Base-by-base conservation (phyloP, 2,797 vertebrate genomes). In the Pseudochromis fuscus region DNA sequence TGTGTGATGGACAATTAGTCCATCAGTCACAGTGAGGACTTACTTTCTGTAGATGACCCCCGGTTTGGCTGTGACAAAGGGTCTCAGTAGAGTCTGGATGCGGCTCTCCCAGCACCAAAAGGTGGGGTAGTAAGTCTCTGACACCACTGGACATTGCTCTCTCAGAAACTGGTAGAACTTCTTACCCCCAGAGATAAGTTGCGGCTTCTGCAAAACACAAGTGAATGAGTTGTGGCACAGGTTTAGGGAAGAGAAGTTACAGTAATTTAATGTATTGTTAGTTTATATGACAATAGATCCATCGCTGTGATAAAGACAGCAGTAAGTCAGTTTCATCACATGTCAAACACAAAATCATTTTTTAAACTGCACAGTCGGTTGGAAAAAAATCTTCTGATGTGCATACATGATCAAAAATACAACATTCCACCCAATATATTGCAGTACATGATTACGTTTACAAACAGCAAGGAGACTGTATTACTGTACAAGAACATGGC, bases 81-180 rank as follows among this genome's bases (percentile, higher is more conserved):
- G 98, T 85, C 98, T 95, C 73, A 99, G 94, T 66, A 99, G 91
- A 0, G 98, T 99, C 89, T 99, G 97, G 46, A 96, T 92, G 30
- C 97, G 94, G 82, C 97, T 96, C 93, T 99, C 98, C 97, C 97
- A 99, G 94, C 98, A 99, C 98, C 98, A 99, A 62, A 98, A 95
- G 0, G 98, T 97, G 46, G 98, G 98, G 86, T 98, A 99, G 88
- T 99, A 99, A 3, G 96, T 98, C 92, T 99, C 97, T 5, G 96
- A 96, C 83, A 99, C 95, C 46, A 99, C 95, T 0, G 98, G 98
- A 77, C 98, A 99, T 90, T 96, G 95, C 57, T 96, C 94, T 89
- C 92, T 94, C 1, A 99, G 94, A 88, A 99, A 99, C 71, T 95
- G 94, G 91, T 91, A 95, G 87, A 99, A 97, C 81, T 93, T 96